Evolutionary conservation across 2,797 vertebrate genomes (phyloP).

Genomic region (Acrocephalus scirpaceus): DNA sequence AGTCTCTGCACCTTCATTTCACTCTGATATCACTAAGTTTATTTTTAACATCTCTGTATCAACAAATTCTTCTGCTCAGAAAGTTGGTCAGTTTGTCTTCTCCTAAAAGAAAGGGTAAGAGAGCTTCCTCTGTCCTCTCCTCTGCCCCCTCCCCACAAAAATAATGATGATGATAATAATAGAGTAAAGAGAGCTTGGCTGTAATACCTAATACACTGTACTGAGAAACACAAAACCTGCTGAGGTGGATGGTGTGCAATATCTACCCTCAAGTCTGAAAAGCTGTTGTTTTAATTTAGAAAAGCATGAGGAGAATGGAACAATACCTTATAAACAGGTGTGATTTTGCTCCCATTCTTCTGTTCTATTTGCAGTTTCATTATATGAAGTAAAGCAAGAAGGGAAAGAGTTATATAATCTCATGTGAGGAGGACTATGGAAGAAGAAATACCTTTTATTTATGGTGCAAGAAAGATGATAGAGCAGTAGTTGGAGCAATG

Average conservation of each 20-base stretch:
- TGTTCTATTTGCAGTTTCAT: not conserved
- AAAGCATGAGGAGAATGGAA: not conserved
- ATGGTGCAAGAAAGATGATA: not conserved
- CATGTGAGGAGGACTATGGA: rapidly evolving
- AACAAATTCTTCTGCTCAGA: not conserved
- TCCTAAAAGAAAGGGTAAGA: not conserved
- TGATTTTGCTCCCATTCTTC: not conserved
- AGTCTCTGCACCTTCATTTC: not conserved
- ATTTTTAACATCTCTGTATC: not conserved
- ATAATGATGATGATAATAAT: too few relatives aligned
- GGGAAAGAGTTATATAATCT: not conserved
- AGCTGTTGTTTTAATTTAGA: not conserved
- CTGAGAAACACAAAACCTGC: not conserved
- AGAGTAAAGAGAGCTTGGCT: not conserved
- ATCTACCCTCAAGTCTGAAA: not conserved
- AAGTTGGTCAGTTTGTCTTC: not conserved
- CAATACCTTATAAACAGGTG: not conserved
- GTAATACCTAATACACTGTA: not conserved
- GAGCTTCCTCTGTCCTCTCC: not conserved
- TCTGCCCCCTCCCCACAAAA: not conserved
- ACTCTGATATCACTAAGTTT: not conserved
- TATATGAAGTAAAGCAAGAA: not conserved
- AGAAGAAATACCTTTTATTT: not conserved
- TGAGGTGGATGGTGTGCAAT: not conserved
- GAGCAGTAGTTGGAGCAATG: not conserved